These are phyloP conservation scores for Buceros bicornis DNA, from an alignment of 2,797 vertebrate species.

Conservation along the genomic window DNA sequence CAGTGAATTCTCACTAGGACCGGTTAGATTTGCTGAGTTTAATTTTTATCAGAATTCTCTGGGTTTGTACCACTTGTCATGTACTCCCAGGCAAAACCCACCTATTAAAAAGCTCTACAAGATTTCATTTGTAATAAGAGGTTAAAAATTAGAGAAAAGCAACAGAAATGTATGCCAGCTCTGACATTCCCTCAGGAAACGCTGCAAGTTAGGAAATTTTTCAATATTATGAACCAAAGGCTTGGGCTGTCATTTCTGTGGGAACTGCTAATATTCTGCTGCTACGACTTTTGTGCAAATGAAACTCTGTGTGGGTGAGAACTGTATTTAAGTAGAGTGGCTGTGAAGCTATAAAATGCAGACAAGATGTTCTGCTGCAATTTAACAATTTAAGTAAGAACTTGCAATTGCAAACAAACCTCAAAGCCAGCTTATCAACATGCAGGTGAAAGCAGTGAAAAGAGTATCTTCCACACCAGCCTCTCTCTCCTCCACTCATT, in stretches of 20 bases:
- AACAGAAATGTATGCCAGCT: slow-evolving; percentile 35
- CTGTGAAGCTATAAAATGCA: slow-evolving; percentile 69
- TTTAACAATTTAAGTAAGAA: slow-evolving; percentile 64
- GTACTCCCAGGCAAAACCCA: slow-evolving; percentile 65
- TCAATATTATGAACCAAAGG: slow-evolving; percentile 76
- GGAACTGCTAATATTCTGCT: slow-evolving; percentile 73
- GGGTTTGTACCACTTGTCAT: slow-evolving; percentile 69
- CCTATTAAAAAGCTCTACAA: slow-evolving; percentile 75
- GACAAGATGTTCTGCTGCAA: slow-evolving; percentile 72
- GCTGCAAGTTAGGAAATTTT: slow-evolving; percentile 64
- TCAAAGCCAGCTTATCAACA: slow-evolving; percentile 39
- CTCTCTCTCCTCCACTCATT: neutral
- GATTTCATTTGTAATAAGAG: slow-evolving; percentile 71
- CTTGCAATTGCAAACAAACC: slow-evolving; percentile 68
- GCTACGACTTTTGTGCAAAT: slow-evolving; percentile 76
- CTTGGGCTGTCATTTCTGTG: slow-evolving; percentile 71
- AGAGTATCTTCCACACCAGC: neutral
- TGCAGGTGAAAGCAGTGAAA: slow-evolving; percentile 27
- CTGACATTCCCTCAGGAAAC: slow-evolving; percentile 74
- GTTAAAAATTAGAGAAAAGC: slow-evolving; percentile 68
- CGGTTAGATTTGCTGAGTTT: slow-evolving; percentile 73
- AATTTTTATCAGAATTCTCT: slow-evolving; percentile 75
- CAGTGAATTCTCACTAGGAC: slow-evolving; percentile 63
- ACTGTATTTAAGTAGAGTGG: slow-evolving; percentile 71
- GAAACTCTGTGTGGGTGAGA: slow-evolving; percentile 78